phyloP scores from a whole-genome alignment of 2,888 invertebrate species.

The Lymantria dispar region DNA sequence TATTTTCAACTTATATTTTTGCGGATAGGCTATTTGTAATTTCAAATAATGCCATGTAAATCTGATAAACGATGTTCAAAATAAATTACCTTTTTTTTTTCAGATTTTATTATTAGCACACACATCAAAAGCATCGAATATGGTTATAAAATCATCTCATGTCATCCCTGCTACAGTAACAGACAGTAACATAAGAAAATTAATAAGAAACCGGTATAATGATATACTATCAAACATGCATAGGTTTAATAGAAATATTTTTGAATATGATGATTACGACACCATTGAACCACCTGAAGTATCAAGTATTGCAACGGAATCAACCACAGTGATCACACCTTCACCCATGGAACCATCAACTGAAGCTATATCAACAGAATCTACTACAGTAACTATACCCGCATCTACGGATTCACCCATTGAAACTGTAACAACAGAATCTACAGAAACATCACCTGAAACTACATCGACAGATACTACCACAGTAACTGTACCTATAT shows the following conservation, averaged over 20 bases:
- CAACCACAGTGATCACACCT: neutral
- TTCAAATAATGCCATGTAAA: no score
- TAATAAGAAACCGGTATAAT: neutral
- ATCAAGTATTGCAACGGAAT: neutral
- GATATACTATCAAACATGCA: neutral
- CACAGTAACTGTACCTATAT: no score
- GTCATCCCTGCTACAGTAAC: slow-evolving; percentile 3
- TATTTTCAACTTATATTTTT: no score
- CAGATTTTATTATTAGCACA: slow-evolving; percentile 26
- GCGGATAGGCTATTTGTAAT: no score
- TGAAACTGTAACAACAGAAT: neutral
- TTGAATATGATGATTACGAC: neutral
- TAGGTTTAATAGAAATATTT: neutral
- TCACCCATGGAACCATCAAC: neutral
- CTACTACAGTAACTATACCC: neutral
- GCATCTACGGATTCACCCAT: no score
- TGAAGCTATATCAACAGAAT: neutral
- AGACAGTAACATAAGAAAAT: neutral
- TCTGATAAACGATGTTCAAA: no score
- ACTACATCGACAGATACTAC: no score
- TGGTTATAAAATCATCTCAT: slow-evolving; percentile 15
- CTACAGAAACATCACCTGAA: neutral
- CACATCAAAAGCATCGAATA: slow-evolving; percentile 13
- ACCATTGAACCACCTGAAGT: neutral
- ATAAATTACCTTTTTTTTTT: slow-evolving; percentile 8